Percentiles rank a stretch among this genome's conserved stretches.
Evolutionary conservation across 2,113 vertebrate genomes (phyloP).

Genomic region (Clarias gariepinus): DNA sequence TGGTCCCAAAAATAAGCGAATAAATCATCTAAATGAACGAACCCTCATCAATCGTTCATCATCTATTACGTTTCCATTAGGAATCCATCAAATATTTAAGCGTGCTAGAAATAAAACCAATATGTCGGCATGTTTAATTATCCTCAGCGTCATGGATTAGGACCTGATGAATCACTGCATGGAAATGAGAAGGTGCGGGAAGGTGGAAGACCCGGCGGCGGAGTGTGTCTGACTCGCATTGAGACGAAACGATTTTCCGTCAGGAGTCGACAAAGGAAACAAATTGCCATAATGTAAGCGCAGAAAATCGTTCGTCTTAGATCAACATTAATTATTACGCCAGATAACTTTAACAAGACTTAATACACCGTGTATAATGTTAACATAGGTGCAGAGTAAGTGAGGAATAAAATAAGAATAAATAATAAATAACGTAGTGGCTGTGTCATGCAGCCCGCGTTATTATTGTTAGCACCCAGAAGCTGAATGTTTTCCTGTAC

Average conservation of each 20-base stretch:
- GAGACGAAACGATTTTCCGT: not conserved
- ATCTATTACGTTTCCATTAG: constrained; percentile 23
- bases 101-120: constrained; percentile 1
- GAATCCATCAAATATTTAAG: constrained; percentile 21
- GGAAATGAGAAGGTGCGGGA: constrained; percentile 9
- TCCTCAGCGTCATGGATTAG: constrained; percentile 8
- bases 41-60: constrained; percentile 1
- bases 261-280: not conserved
- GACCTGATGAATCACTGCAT: constrained; percentile 4
- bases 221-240: not conserved
- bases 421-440: not conserved
- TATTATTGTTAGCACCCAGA: not conserved
- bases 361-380: no score
- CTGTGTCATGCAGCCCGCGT: no score
- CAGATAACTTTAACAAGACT: not conserved
- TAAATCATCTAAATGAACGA: constrained; percentile 6
- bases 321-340: not conserved
- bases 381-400: not conserved
- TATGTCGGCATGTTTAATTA: constrained; percentile 11
- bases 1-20: not conserved
- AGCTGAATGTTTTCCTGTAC: not conserved
- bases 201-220: not conserved
- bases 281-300: not conserved
- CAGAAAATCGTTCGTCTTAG: not conserved
- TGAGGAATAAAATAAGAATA: not conserved